These are phyloP conservation scores for Cinara cedri DNA, from an alignment of 2,888 invertebrate genomes.

Conservation along the genomic window DNA sequence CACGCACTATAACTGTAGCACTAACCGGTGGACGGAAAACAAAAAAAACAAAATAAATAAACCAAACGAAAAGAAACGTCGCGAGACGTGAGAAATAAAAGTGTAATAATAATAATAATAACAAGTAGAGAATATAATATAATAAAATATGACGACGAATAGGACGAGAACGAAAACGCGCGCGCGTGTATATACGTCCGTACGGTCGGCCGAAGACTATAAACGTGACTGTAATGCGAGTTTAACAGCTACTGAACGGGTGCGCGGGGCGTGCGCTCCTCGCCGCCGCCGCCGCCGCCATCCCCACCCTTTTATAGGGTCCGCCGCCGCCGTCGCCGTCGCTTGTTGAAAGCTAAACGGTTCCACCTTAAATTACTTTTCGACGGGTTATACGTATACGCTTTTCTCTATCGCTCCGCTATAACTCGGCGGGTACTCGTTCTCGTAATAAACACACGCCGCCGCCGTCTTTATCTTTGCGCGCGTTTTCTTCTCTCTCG, in stretches of 20 bases:
- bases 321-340: slow-evolving; percentile 35
- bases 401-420: neutral
- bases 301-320: slow-evolving; percentile 53
- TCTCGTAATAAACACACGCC: no score
- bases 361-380: slow-evolving; percentile 56
- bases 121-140: no score
- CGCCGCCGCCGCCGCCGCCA: slow-evolving; percentile 25
- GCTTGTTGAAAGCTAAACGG: slow-evolving; percentile 54
- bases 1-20: no score
- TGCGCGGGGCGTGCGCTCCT: slow-evolving; percentile 55
- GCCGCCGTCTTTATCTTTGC: neutral
- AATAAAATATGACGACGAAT: neutral
- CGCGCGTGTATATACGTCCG: slow-evolving; percentile 26
- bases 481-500: neutral
- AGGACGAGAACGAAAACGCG: neutral
- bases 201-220: slow-evolving; percentile 52
- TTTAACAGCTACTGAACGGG: slow-evolving; percentile 57
- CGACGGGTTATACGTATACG: slow-evolving; percentile 30
- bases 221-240: slow-evolving; percentile 57
- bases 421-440: neutral
- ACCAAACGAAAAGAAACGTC: no score
- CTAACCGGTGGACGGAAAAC: no score
- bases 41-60: no score
- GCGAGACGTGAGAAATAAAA: no score
- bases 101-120: neutral